Evolutionary conservation across 2,113 vertebrate genomes (phyloP).

Genomic region (Odocoileus hemionus): DNA sequence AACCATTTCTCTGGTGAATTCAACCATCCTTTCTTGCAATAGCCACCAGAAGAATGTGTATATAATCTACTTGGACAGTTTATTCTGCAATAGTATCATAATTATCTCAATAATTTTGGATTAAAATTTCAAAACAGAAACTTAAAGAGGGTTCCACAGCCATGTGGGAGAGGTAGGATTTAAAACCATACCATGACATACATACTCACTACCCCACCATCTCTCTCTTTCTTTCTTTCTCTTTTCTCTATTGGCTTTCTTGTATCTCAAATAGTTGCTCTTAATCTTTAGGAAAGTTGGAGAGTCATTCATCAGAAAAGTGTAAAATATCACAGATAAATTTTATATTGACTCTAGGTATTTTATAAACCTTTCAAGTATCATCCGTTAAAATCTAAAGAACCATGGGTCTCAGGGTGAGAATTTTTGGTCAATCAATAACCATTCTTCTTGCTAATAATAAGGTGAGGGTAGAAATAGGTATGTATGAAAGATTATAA

Average conservation of each 20-base stretch:
- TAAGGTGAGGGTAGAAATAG: neutral
- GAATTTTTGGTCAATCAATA: neutral
- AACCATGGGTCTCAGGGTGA: neutral
- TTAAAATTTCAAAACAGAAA: neutral
- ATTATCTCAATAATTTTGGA: conserved; percentile 15
- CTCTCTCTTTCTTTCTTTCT: neutral
- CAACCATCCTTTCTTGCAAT: neutral
- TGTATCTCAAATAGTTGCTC: neutral
- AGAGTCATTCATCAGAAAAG: neutral
- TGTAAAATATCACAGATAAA: neutral
- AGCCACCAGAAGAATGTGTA: neutral
- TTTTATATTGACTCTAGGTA: neutral
- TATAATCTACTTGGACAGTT: neutral
- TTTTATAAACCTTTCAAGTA: neutral
- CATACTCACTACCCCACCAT: too few relatives aligned
- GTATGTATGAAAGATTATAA: neutral
- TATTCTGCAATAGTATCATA: neutral
- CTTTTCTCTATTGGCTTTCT: neutral
- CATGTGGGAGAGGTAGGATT: neutral
- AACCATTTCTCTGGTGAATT: neutral
- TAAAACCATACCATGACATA: fast-evolving
- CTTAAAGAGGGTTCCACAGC: neutral
- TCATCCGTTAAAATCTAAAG: neutral
- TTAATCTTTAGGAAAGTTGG: neutral
- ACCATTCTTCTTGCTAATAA: neutral